These are phyloP conservation scores for Notamacropus eugenii DNA, from an alignment of 2,797 vertebrate species.

Conservation along the genomic window DNA sequence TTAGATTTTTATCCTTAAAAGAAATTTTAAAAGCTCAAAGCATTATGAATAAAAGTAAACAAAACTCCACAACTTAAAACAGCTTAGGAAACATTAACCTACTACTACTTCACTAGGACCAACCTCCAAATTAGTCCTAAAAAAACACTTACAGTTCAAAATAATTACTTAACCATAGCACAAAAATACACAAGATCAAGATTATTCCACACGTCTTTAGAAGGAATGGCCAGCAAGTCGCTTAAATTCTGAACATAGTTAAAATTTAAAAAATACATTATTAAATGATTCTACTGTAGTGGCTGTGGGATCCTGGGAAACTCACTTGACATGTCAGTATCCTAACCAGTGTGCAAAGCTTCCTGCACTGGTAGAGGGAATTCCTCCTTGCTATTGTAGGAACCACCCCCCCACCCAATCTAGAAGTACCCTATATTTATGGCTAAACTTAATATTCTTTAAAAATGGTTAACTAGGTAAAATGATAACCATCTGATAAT, in stretches of 20 bases:
- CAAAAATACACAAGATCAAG: background rate
- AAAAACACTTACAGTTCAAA: background rate
- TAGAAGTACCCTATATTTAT: background rate
- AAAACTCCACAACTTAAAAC: background rate
- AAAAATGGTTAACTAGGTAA: background rate
- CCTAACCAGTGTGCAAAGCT: background rate
- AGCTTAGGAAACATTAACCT: constrained; percentile 1
- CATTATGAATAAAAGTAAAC: constrained; percentile 9
- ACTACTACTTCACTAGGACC: constrained; percentile 1
- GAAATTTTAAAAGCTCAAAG: background rate
- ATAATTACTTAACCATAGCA: background rate
- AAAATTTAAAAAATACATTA: background rate
- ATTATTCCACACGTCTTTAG: background rate
- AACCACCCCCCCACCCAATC: too few species aligned
- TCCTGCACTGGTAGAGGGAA: background rate
- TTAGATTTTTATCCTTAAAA: background rate
- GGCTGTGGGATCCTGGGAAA: background rate
- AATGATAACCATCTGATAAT: background rate
- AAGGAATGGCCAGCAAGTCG: background rate
- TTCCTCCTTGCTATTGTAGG: too few species aligned
- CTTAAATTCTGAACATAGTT: constrained; percentile 13
- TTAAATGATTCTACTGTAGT: background rate
- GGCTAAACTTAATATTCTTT: background rate
- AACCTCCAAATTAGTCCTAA: constrained; percentile 15
- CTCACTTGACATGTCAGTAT: background rate